Evolutionary conservation across 2,888 invertebrate species (phyloP), one percentile per base, ranked within the genome.

Genomic region (Ellobium chinense): DNA sequence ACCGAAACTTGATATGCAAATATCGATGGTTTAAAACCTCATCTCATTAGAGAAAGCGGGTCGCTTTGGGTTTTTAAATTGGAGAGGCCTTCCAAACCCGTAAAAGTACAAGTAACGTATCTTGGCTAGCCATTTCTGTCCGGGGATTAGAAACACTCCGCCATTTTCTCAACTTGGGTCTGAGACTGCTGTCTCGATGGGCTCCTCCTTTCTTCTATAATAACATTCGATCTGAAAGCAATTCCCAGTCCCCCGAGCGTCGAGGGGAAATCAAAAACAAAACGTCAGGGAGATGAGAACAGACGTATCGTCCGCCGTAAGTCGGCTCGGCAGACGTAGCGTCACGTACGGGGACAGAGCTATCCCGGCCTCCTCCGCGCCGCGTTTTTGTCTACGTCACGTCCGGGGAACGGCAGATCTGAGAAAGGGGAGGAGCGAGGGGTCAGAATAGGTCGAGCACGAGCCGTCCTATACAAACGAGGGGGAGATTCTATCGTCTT

Each of bases 321-420:
- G 78, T 78, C 78, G 72, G 27, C 24, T 31, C 29, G 2, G 54
- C 54, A 65, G 78, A 78, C 78, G 72, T 78, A 78, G 72, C 70
- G 65, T 78, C 78, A 78, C 78, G 78, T 78, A 72, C 78, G 29
- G 78, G 65, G 65, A 70, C 24, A 0, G 46, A 24, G 72, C 56
- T 56, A 78, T 78, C 72, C 72, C 78, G 72, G 72, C 36, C 63
- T 65, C 36, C 72, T 36, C 29, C n/a, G 72, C 78, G 72, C 58
- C 14, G 63, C 54, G 46, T 31, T 58, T 78, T 78, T 78, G 78
- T 78, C 56, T 72, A 72, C 78, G 78, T 78, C 78, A 78, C 78
- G 78, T 78, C 78, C 78, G 72, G 72, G 34, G 56, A 63, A 9
- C 65, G 72, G 36, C 34, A 36, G 65, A 72, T 72, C 78, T 72